These are phyloP conservation scores for Philypnodon macrostomus DNA, from an alignment of 2,797 vertebrate genomes.

Conservation along the genomic window DNA sequence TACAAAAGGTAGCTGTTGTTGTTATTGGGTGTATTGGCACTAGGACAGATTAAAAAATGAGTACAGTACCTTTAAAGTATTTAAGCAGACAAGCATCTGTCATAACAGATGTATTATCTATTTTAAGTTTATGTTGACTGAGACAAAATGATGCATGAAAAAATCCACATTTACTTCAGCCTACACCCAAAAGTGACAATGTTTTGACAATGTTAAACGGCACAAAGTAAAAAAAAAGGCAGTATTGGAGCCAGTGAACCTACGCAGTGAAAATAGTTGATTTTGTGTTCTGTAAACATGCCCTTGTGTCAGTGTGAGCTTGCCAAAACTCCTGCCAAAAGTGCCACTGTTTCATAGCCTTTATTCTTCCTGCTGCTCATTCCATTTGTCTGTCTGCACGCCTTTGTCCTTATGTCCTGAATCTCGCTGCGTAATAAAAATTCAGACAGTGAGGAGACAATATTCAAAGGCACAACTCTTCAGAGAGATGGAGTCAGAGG, in stretches of 20 bases:
- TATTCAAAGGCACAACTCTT: constrained; percentile 20
- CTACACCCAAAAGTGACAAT: not conserved
- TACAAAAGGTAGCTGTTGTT: too few species aligned
- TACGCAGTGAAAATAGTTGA: not conserved
- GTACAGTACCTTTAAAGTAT: too few species aligned
- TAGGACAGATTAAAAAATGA: too few species aligned
- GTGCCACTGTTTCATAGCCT: constrained; percentile 4
- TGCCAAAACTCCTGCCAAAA: constrained; percentile 14
- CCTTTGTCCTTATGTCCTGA: constrained; percentile 21
- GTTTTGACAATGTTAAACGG: not conserved
- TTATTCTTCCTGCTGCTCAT: constrained; percentile 8
- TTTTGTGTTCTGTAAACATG: constrained; percentile 11
- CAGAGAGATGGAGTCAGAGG: constrained; percentile 25
- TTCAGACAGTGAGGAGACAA: constrained; percentile 4
- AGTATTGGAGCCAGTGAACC: constrained; percentile 3
- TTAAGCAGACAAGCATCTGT: too few species aligned
- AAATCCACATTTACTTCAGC: not conserved
- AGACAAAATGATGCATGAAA: not conserved
- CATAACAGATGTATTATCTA: not conserved
- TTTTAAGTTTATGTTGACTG: not conserved
- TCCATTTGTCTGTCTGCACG: constrained; percentile 11
- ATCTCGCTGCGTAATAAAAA: constrained; percentile 8
- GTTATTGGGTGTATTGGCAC: too few species aligned
- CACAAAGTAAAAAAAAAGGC: constrained; percentile 4
- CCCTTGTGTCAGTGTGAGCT: constrained; percentile 7